Base-by-base conservation (phyloP, 2,888 invertebrate genomes). In the Hirtodrosophila confusa region DNA sequence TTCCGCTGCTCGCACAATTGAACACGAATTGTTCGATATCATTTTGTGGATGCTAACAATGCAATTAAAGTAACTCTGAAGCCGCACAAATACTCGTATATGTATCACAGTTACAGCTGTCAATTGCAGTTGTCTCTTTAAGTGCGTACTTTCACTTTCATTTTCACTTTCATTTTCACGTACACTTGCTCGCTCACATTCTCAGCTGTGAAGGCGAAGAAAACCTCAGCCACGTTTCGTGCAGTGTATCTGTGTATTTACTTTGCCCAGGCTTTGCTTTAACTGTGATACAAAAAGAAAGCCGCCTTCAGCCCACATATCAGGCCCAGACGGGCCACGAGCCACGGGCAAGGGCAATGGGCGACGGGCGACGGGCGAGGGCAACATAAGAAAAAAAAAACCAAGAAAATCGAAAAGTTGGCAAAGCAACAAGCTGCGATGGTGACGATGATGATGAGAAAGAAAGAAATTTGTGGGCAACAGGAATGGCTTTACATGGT, bases 381-480 rank as follows among this genome's bases (percentile, higher is more conserved):
- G 7, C 50, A 49, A 35, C 35, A n/a, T n/a, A n/a, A n/a, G 7
- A 40, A n/a, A 60, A 55, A 61, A 17, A 44, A 61, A 45, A 6
- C 37, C 29, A 36, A 11, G 6, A 50, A 33, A 61, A 49, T 51
- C 53, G 56, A 70, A 82, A 77, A 82, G 85, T 82, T 85, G 83
- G 86, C 75, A 82, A 82, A 85, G 83, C 86, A 85, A 82, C 82
- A 82, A 85, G 82, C 85, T 82, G 79, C 77, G 75, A 71, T 75
- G 68, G 31, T 31, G 31, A 31, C 79, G 85, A 79, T 75, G 77
- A 85, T 76, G 75, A 69, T 50, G 49, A 45, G 37, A 55, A 41
- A 50, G 54, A 61, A 58, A 63, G 45, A 58, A 57, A 69, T 65
- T 71, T 69, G 69, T 64, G 68, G 71, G 47, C 33, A 44, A 48